Evolutionary conservation across 2,113 vertebrate species (phyloP).

Genomic region (Prinia subflava): DNA sequence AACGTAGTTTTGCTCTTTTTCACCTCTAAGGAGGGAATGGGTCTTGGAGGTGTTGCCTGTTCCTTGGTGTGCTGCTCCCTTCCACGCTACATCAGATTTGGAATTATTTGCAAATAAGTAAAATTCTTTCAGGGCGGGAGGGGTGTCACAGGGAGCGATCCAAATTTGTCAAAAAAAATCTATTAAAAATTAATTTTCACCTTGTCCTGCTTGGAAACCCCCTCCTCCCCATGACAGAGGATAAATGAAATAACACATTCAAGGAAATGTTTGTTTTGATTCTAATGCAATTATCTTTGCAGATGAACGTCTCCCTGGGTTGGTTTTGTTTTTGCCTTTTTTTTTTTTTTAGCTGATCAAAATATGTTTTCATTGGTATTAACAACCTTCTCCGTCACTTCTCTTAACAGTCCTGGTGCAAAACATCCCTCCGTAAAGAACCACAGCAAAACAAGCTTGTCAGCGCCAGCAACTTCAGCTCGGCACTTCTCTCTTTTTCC

Average conservation of each 20-base stretch:
- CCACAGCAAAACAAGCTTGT: neutral
- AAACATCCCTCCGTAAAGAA: neutral
- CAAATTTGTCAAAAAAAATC: neutral
- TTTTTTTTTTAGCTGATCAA: slow-evolving; percentile 22
- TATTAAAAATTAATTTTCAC: slow-evolving; percentile 10
- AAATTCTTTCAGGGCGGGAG: neutral
- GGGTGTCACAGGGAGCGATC: neutral
- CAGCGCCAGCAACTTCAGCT: slow-evolving; percentile 34
- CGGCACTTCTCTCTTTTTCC: slow-evolving; percentile 31
- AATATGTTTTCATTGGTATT: slow-evolving; percentile 18
- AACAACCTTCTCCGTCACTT: slow-evolving; percentile 9
- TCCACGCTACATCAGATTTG: neutral
- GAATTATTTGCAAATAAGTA: neutral
- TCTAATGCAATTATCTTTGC: slow-evolving; percentile 44
- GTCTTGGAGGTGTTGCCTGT: neutral
- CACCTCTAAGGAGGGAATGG: slow-evolving; percentile 23
- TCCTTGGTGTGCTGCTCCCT: neutral
- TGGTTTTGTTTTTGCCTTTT: neutral
- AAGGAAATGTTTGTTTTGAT: slow-evolving; percentile 50
- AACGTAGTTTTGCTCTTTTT: slow-evolving; percentile 19
- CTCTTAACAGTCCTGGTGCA: neutral
- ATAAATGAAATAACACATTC: slow-evolving; percentile 21
- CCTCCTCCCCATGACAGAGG: neutral
- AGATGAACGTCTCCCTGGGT: neutral
- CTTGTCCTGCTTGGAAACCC: neutral